Base-by-base conservation (phyloP, 2,797 vertebrate species). In the Hypotaenidia philippensis region DNA sequence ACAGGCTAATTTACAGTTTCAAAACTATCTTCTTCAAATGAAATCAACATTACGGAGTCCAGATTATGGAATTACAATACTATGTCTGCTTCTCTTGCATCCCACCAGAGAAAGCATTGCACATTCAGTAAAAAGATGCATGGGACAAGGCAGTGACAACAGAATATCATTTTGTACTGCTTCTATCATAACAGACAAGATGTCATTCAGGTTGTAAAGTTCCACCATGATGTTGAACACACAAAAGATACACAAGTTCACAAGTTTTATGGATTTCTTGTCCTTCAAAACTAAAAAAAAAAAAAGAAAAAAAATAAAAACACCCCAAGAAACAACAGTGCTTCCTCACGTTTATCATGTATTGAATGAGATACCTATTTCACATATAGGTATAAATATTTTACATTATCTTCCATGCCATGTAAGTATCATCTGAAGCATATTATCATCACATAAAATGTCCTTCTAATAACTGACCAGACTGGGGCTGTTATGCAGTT, bases 61-160 rank as follows among this genome's bases (percentile, higher is more conserved):
- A 59, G 27, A 36, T 49, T 85, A 76, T 76, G 44, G 36, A 88
- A 69, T 49, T 21, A 27, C 19, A 71, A 9, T 41, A 38, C 11
- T 34, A 45, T 16, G 13, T 5, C 49, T 83, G n/a, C 26, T 83
- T 55, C 26, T 63, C 32, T 60, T 22, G 55, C 10, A 31, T 25
- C 36, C 70, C 78, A 66, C 9, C 13, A 38, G 22, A 68, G 29
- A 65, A 79, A 65, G 20, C 47, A 49, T 2, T 65, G 40, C 10
- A 52, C 0, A 0, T n/a, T 59, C 32, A 82, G 40, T 40, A 66
- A 66, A 68, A 72, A 31, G 26, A 38, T 2, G 0, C 19, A 8
- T 10, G 5, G 36, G 41, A 34, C 17, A 57, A 22, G 13, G 49
- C 55, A 75, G n/a, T 19, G 26, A 77, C 20, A 87, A 40, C 27